Percentiles rank a stretch among this genome's conserved stretches.
phyloP scores from a whole-genome alignment of 1,140 invertebrate species.

The Maconellicoccus hirsutus region DNA sequence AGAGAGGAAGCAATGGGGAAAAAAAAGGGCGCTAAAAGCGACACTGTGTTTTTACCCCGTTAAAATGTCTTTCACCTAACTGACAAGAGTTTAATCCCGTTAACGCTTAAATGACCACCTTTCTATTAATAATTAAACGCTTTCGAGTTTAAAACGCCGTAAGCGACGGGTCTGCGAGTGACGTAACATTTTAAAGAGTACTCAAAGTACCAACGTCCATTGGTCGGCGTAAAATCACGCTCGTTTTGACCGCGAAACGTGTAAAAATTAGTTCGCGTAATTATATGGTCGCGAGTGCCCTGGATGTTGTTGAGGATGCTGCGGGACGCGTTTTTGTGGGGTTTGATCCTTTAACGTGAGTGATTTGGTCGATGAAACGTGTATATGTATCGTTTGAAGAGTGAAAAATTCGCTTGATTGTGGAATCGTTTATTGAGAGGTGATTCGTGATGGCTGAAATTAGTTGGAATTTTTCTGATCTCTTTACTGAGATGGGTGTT shows the following conservation, averaged over 20 bases:
- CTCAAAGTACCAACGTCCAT: not conserved
- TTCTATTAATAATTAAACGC: conserved; percentile 9
- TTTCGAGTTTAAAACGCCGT: conserved; percentile 4
- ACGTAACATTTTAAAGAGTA: not conserved
- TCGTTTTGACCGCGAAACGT: not conserved
- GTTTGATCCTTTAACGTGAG: too few relatives aligned
- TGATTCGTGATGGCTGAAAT: too few relatives aligned
- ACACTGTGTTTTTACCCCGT: not conserved
- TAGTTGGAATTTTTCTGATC: too few relatives aligned
- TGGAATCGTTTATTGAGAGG: too few relatives aligned
- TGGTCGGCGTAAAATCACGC: not conserved
- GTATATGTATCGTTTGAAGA: too few relatives aligned
- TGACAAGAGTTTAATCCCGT: conserved; percentile 8
- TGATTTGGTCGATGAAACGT: too few relatives aligned
- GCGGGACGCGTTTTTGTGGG: too few relatives aligned
- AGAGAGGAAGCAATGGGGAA: not conserved
- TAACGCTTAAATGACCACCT: conserved; percentile 7
- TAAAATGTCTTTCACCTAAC: conserved; percentile 9
- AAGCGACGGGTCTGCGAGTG: not conserved
- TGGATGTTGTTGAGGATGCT: not conserved
- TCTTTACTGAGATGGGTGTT: too few relatives aligned
- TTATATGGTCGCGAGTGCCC: not conserved
- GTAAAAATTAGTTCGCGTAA: not conserved
- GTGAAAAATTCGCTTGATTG: too few relatives aligned
- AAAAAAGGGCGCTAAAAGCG: not conserved